Evolutionary conservation across 2,888 invertebrate species (phyloP).

Genomic region (Pristionchus japonicus): DNA sequence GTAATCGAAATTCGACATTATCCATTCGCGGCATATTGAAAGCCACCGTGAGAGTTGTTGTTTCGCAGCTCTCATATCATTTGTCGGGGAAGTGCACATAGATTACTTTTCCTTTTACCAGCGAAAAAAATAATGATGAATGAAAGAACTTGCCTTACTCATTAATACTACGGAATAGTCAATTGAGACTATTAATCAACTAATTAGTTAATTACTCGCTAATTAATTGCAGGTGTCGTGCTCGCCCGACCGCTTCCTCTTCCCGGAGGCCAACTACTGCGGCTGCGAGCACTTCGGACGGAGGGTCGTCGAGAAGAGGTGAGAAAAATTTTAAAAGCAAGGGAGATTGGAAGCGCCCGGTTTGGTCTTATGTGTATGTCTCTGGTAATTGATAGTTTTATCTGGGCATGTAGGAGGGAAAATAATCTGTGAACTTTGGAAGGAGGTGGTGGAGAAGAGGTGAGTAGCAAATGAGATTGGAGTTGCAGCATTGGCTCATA

Average conservation of each 20-base stretch:
- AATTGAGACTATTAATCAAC: no score
- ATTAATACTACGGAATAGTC: no score
- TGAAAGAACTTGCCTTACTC: no score
- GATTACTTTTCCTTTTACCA: neutral
- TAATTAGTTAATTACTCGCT: neutral
- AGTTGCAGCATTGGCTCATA: no score
- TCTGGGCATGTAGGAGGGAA: no score
- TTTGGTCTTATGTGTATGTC: no score
- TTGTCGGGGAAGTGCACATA: neutral
- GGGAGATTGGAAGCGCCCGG: no score
- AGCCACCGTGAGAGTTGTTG: neutral
- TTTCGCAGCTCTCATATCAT: neutral
- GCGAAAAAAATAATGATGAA: neutral
- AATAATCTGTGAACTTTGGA: no score
- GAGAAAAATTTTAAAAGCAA: neutral
- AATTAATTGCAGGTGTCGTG: neutral
- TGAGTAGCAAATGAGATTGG: no score
- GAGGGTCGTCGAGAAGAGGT: constrained; percentile 22
- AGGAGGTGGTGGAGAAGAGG: no score
- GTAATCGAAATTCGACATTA: neutral
- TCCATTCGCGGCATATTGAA: no score
- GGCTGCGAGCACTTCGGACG: constrained; percentile 8
- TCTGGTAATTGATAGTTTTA: no score
- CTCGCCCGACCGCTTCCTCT: constrained; percentile 31
- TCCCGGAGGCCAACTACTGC: constrained; percentile 41